Conservation (phyloP, 2,888 invertebrate species). For the Tipula lateralis region DNA sequence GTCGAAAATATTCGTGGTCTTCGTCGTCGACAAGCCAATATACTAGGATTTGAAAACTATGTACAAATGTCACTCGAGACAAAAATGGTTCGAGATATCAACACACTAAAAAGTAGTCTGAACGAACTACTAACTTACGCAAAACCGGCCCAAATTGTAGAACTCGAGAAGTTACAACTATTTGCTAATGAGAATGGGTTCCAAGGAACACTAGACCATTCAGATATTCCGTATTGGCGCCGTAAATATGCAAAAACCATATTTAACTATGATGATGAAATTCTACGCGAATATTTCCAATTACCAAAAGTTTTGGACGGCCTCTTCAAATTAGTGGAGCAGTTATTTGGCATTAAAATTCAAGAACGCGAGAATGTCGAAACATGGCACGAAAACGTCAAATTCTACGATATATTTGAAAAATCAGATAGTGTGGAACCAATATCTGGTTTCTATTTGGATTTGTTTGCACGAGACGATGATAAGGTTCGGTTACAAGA, state of each 20-base stretch:
- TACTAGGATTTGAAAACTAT: slow-evolving; percentile 73
- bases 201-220: slow-evolving; percentile 62
- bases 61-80: slow-evolving; percentile 89
- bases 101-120: slow-evolving; percentile 67
- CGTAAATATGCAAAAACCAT: slow-evolving; percentile 65
- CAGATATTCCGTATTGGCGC: slow-evolving; percentile 87
- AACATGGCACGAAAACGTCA: slow-evolving; percentile 82
- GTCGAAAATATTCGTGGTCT: slow-evolving; percentile 71
- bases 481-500: slow-evolving; percentile 54
- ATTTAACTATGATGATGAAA: slow-evolving; percentile 65
- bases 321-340: slow-evolving; percentile 68
- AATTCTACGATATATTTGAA: slow-evolving; percentile 76
- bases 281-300: slow-evolving; percentile 76
- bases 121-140: slow-evolving; percentile 63
- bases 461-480: slow-evolving; percentile 67
- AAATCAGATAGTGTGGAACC: slow-evolving; percentile 48
- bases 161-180: slow-evolving; percentile 63
- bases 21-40: slow-evolving; percentile 65
- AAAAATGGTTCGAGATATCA: slow-evolving; percentile 79
- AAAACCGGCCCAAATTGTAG: slow-evolving; percentile 67
- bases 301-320: slow-evolving; percentile 73
- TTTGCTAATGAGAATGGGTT: slow-evolving; percentile 73
- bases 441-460: slow-evolving; percentile 79
- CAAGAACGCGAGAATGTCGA: slow-evolving; percentile 61
- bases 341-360: slow-evolving; percentile 72